These are phyloP conservation scores for Poeciliopsis turneri DNA, from an alignment of 2,797 vertebrate genomes.

Conservation along the genomic window DNA sequence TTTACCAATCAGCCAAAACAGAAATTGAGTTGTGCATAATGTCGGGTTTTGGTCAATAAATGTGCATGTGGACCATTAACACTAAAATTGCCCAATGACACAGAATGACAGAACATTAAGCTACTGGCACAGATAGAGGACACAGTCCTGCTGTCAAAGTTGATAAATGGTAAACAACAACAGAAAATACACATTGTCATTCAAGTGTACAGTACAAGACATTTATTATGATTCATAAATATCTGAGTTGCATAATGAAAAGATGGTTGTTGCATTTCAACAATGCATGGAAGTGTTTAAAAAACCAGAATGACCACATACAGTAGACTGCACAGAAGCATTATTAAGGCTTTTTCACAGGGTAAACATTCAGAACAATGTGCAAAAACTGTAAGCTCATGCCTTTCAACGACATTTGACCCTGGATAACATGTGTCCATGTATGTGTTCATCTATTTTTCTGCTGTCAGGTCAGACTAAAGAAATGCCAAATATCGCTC, in stretches of 20 bases:
- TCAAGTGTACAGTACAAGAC: slow-evolving; percentile 19
- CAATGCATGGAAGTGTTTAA: slow-evolving; percentile 34
- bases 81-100: not conserved
- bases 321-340: slow-evolving; percentile 15
- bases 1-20: not conserved
- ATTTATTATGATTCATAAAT: slow-evolving; percentile 53
- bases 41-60: not conserved
- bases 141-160: not conserved
- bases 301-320: slow-evolving; percentile 4
- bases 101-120: not conserved
- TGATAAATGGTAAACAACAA: slow-evolving; percentile 2
- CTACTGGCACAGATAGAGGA: not conserved
- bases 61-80: not conserved
- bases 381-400: slow-evolving; percentile 19
- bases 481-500: not conserved
- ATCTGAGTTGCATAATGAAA: slow-evolving; percentile 16
- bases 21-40: not conserved
- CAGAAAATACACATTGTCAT: not conserved
- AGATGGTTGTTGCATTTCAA: slow-evolving; percentile 20
- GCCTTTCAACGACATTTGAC: not conserved
- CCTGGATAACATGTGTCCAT: slow-evolving; percentile 4
- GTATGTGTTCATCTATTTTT: not conserved
- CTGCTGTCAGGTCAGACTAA: not conserved
- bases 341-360: slow-evolving; percentile 29
- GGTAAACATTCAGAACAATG: slow-evolving; percentile 25